A percentile compares a stretch with the other conserved stretches of the same genome.
These are phyloP conservation scores for Cheilinus undulatus DNA, from an alignment of 2,113 vertebrate genomes.

Conservation along the genomic window DNA sequence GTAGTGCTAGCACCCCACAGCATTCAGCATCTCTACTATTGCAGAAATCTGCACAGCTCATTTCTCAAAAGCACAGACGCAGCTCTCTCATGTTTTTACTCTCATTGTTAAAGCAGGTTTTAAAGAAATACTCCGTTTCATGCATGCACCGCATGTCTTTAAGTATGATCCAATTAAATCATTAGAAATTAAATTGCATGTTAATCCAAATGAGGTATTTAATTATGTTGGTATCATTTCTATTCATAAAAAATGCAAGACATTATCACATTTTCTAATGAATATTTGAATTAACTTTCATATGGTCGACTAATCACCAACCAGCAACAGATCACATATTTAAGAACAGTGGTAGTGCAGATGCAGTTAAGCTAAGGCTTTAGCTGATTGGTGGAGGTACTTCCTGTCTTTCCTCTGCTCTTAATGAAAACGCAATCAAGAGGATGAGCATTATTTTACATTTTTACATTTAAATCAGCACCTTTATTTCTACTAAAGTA, in stretches of 20 bases:
- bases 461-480: too few species aligned
- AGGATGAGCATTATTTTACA: too few species aligned
- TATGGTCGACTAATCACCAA: conserved; percentile 34
- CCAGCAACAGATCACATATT: conserved; percentile 5
- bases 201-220: conserved; percentile 26
- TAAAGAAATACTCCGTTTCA: background rate
- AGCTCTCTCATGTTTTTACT: background rate
- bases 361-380: too few species aligned
- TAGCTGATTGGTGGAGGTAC: too few species aligned
- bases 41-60: background rate
- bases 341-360: conserved; percentile 13
- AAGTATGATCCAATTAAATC: conserved; percentile 7
- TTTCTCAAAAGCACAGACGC: background rate
- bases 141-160: background rate
- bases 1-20: conserved; percentile 58
- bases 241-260: conserved; percentile 56
- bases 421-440: too few species aligned
- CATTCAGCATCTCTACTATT: background rate
- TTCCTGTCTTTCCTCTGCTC: too few species aligned
- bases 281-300: conserved; percentile 55
- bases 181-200: background rate
- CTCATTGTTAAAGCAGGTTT: background rate
- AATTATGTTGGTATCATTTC: conserved; percentile 42
- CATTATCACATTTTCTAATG: conserved; percentile 44
- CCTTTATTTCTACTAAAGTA: too few species aligned